Evolutionary conservation across 2,113 vertebrate genomes (phyloP), one percentile per base, ranked within the genome.

Genomic region (Corythornis madagascariensis): DNA sequence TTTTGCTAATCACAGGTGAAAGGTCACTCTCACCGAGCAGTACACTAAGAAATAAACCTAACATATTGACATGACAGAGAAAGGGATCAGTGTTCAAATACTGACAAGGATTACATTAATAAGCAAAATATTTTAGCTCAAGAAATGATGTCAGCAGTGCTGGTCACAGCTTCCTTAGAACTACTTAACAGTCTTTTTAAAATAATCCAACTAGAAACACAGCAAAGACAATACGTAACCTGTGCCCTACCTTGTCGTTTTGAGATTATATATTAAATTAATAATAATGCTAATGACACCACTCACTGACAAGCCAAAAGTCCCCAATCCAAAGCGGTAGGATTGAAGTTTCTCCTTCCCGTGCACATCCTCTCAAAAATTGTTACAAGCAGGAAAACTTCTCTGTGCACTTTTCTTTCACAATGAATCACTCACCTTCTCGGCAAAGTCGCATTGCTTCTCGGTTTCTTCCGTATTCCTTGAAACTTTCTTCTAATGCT

Each of bases 361-460:
- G 4, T 8, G 12, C 13, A 8, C 1, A 2, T 52, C 59, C 42
- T 59, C 67, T 71, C 3, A 0, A 15, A 83, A 69, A 38, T 10
- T 60, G 20, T 24, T 25, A 52, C 0, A 1, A 80, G 26, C 43
- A 35, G 31, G 63, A 35, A 91, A 89, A 96, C 90, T 90, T 91
- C 74, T 73, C 77, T 0, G 0, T 17, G 59, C 26, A 45, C 67
- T 64, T 83, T 65, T 57, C 52, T 21, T 50, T 33, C 26, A 14
- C 42, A 86, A 67, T 6, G 13, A 91, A 70, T 26, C 88, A 98
- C 99, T 99, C 98, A 99, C 99, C 99, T 98, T 99, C 99, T 98
- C 98, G 98, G 97, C 98, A 99, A 97, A 99, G 98, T 97, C 99
- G 98, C 99, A 99, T 99, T 84, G 99, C 99, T 99, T 99, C 99